Base-by-base conservation (phyloP, 37 sponge, comb jelly and placozoan species). In the Dysidea cf. avara region DNA sequence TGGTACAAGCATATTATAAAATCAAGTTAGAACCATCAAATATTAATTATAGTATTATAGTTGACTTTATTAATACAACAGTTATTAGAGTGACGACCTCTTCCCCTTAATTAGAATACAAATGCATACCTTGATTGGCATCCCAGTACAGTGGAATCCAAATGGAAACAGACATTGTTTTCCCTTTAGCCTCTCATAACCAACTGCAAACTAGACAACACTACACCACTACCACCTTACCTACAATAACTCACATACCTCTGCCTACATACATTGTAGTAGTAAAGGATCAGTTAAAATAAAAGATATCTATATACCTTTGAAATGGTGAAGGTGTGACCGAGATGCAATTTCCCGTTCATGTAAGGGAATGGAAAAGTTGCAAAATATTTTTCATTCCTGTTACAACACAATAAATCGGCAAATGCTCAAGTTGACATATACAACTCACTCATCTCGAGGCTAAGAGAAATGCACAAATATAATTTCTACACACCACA, bases 361-460 rank as follows among this genome's bases (percentile, higher is more conserved):
- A 97, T 97, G 82, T 99, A 99, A 20, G 99, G 99, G 68, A 86
- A 99, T 0, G 99, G 99, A 71, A 99, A 95, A 0, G 94, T 93
- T 29, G 71, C 94, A 75, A 97, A 83, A 57, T 82, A 97, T 61
- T 94, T 97, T 46, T 91, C 83, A 43, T 83, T 32, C 20, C 77
- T 76, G n/a, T n/a, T n/a, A n/a, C n/a, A n/a, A n/a, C n/a, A n/a
- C 61, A 18, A 53, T 11, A n/a, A n/a, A n/a, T n/a, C n/a, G n/a
- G n/a, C n/a, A n/a, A n/a, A n/a, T n/a, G n/a, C n/a, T n/a, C n/a
- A n/a, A n/a, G n/a, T n/a, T n/a, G n/a, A n/a, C n/a, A n/a, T n/a
- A n/a, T n/a, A n/a, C n/a, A n/a, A n/a, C n/a, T n/a, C n/a, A n/a
- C n/a, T n/a, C n/a, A n/a, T n/a, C n/a, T n/a, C n/a, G n/a, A n/a